A percentile compares a stretch with the other conserved stretches of the same genome.
phyloP scores from a whole-genome alignment of 2,113 vertebrate genomes.

The Ammodytes marinus region DNA sequence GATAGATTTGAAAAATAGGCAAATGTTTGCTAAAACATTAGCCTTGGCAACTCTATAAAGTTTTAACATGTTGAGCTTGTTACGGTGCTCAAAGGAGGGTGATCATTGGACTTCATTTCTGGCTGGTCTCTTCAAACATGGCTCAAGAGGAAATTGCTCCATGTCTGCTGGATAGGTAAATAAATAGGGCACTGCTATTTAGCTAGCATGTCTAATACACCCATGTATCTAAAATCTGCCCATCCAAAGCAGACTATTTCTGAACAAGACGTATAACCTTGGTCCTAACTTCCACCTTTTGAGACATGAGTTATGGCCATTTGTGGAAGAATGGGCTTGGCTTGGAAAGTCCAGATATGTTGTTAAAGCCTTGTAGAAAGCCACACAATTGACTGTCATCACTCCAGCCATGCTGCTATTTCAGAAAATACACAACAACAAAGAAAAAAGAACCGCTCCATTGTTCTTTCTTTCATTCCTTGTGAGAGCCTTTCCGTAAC shows the following conservation, averaged over 20 bases:
- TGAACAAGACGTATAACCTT: background rate
- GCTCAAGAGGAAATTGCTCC: background rate
- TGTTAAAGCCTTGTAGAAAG: background rate
- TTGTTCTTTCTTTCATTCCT: constrained; percentile 47
- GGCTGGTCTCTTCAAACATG: background rate
- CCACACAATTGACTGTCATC: constrained; percentile 13
- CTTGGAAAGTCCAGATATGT: constrained; percentile 10
- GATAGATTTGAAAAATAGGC: background rate
- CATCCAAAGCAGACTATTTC: background rate
- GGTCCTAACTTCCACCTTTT: background rate
- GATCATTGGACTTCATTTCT: background rate
- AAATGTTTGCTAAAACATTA: background rate
- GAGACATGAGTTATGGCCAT: constrained; percentile 43
- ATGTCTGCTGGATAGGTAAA: background rate
- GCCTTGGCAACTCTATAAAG: background rate
- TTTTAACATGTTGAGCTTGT: background rate
- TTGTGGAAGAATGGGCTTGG: constrained; percentile 6
- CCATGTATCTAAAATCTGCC: background rate
- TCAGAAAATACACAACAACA: constrained; percentile 23
- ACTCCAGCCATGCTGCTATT: background rate
- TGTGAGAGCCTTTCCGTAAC: background rate
- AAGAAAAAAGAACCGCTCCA: constrained; percentile 21
- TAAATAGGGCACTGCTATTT: background rate
- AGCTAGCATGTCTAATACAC: background rate
- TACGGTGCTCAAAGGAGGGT: background rate